phyloP scores from a whole-genome alignment of 2,113 vertebrate genomes.

The Cyanoderma ruficeps region DNA sequence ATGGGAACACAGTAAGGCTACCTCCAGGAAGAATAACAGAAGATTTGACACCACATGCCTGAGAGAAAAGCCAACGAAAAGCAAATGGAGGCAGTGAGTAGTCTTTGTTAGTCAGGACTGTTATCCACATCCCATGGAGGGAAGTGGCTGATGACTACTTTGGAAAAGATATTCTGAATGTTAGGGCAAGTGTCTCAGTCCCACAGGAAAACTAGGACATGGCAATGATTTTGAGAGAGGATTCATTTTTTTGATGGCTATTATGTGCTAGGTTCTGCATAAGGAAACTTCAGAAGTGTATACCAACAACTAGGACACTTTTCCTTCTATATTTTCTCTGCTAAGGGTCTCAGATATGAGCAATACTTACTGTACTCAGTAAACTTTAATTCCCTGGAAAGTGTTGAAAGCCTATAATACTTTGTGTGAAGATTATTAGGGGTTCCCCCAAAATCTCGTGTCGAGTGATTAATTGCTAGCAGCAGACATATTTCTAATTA shows the following conservation, averaged over 20 bases:
- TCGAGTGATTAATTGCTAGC: not conserved
- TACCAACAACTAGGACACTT: not conserved
- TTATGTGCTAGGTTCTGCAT: not conserved
- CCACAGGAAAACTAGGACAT: not conserved
- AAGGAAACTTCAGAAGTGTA: not conserved
- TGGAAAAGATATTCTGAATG: not conserved
- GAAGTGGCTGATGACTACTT: not conserved
- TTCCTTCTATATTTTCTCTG: not conserved
- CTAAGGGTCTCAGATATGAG: not conserved
- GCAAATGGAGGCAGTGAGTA: not conserved
- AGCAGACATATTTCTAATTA: constrained; percentile 2
- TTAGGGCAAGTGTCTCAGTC: not conserved
- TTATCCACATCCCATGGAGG: not conserved
- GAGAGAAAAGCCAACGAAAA: not conserved
- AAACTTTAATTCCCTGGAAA: not conserved
- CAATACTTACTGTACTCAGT: not conserved
- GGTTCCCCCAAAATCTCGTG: not conserved
- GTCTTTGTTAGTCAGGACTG: not conserved
- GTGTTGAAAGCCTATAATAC: not conserved
- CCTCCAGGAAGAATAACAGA: not conserved
- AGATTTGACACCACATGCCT: accelerated
- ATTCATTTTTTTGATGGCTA: not conserved
- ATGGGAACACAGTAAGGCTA: not conserved
- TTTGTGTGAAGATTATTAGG: not conserved
- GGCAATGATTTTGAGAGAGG: not conserved